Evolutionary conservation across 2,113 vertebrate species (phyloP).

Genomic region (Solenodon paradoxus): DNA sequence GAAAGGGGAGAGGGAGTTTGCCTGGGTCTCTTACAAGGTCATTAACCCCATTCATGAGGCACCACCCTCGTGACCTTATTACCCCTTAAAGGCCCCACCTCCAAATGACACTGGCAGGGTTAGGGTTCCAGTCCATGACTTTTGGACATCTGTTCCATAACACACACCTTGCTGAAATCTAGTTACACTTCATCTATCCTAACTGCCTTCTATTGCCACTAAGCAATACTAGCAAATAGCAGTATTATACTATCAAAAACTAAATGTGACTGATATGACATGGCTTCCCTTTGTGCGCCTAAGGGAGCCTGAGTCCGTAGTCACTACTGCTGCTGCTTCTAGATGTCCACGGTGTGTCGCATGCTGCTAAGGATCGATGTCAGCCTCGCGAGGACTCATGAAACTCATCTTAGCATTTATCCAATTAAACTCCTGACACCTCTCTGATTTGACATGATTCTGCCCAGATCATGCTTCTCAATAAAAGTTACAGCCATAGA

Average conservation of each 20-base stretch:
- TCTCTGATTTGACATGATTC: conserved; percentile 12
- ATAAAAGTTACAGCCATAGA: conserved; percentile 29
- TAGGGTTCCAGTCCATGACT: background rate
- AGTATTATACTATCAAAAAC: too few relatives aligned
- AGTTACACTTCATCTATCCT: background rate
- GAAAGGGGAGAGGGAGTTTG: background rate
- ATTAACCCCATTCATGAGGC: background rate
- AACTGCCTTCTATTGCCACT: background rate
- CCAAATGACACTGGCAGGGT: too few relatives aligned
- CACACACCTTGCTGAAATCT: background rate
- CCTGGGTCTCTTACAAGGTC: background rate
- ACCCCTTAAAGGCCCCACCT: background rate
- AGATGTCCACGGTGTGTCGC: background rate
- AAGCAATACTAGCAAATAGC: background rate
- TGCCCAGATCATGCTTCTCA: conserved; percentile 8
- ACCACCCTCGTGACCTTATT: background rate
- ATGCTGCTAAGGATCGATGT: background rate
- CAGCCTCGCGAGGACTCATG: background rate
- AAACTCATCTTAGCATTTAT: background rate
- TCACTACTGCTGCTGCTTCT: background rate
- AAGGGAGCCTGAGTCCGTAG: background rate
- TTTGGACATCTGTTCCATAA: background rate
- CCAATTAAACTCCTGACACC: background rate
- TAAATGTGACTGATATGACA: background rate
- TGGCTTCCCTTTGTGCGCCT: background rate